These are phyloP conservation scores for Calliopum simillimum DNA, from an alignment of 2,888 invertebrate species.

Conservation along the genomic window DNA sequence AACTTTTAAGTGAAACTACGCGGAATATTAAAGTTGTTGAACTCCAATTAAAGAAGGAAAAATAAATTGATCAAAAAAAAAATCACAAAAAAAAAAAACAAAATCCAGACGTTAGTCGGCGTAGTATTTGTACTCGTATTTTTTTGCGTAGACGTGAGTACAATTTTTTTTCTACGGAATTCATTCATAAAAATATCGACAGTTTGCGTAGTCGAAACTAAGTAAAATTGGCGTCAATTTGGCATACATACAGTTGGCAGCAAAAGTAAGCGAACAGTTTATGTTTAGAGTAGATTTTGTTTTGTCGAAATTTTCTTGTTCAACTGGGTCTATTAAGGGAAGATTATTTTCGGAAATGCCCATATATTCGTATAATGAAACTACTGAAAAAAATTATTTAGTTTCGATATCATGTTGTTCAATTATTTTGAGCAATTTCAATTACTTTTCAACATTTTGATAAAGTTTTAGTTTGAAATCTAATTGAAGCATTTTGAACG, in stretches of 20 bases:
- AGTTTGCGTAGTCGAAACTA: conserved; percentile 9
- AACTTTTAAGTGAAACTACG: not conserved
- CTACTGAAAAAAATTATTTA: no score
- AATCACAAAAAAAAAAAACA: not conserved
- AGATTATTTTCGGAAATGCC: no score
- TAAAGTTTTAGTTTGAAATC: no score
- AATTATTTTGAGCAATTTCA: no score
- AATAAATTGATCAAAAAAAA: not conserved
- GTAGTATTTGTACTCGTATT: conserved; percentile 14
- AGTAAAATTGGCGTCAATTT: not conserved
- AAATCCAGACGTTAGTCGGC: conserved; percentile 12
- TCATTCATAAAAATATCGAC: conserved; percentile 30
- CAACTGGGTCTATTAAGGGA: no score
- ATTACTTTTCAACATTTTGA: no score
- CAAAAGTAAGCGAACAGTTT: not conserved
- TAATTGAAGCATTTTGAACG: no score
- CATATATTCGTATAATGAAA: no score
- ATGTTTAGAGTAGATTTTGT: not conserved
- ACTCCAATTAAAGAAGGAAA: not conserved
- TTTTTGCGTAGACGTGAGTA: conserved; percentile 23
- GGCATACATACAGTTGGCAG: not conserved
- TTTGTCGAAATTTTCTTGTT: no score
- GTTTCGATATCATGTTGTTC: no score
- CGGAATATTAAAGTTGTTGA: conserved; percentile 19
- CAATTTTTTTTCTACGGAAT: not conserved